phyloP scores from a whole-genome alignment of 2,888 invertebrate species.

The Eudasyphora cyanicolor region DNA sequence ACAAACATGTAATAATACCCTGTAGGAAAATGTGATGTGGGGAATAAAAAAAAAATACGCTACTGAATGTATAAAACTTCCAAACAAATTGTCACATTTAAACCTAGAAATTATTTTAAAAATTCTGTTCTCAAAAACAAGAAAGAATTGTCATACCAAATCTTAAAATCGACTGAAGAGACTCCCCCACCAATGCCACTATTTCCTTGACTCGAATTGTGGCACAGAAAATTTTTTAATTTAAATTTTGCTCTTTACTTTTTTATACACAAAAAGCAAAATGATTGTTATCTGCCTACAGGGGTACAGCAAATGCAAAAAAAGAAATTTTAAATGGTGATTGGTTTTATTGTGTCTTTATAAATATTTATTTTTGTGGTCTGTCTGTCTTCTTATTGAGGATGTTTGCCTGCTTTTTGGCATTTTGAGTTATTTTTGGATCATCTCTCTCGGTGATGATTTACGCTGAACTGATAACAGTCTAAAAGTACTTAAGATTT shows the following conservation, averaged over 20 bases:
- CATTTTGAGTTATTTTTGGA: constrained; percentile 42
- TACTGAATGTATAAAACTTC: no score
- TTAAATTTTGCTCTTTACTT: constrained; percentile 37
- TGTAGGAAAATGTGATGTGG: no score
- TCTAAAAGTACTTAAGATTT: constrained; percentile 8
- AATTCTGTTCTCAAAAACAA: no score
- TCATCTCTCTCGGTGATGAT: constrained; percentile 42
- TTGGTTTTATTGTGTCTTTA: constrained; percentile 27
- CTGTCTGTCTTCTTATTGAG: constrained; percentile 39
- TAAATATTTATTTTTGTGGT: constrained; percentile 41
- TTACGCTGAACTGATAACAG: constrained; percentile 46
- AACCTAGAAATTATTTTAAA: no score
- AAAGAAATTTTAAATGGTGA: constrained; percentile 22
- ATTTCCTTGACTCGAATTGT: not conserved
- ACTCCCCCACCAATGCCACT: constrained; percentile 33
- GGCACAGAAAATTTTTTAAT: not conserved
- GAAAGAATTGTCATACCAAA: no score
- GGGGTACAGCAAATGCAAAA: not conserved
- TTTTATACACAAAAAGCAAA: constrained; percentile 12
- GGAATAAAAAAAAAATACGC: no score
- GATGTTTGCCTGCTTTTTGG: constrained; percentile 56
- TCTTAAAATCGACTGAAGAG: no score
- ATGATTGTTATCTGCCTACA: constrained; percentile 5
- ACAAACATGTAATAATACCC: no score
- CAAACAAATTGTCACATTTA: no score